Evolutionary conservation across 1,140 invertebrate species (phyloP).

Genomic region (Listronotus oregonensis): DNA sequence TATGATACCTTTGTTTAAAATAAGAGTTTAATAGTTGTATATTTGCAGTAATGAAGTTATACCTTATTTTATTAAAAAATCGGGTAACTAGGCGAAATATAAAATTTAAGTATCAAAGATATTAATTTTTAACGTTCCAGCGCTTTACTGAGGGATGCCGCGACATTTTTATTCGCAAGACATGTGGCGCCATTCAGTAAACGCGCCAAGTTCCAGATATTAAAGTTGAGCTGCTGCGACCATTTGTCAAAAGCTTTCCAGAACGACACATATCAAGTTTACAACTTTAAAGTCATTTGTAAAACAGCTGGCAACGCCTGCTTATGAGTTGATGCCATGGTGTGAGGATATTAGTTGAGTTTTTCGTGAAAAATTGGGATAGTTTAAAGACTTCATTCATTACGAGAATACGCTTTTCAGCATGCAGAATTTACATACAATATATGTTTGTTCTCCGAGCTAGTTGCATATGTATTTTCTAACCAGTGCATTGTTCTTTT

Average conservation of each 20-base stretch:
- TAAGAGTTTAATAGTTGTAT: too few relatives aligned
- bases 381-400: slow-evolving; percentile 13
- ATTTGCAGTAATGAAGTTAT: too few relatives aligned
- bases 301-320: slow-evolving; percentile 31
- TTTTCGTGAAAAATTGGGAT: slow-evolving; percentile 27
- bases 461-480: too few relatives aligned
- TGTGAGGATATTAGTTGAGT: slow-evolving; percentile 20
- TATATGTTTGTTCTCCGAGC: too few relatives aligned
- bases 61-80: too few relatives aligned
- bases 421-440: too few relatives aligned
- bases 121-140: too few relatives aligned
- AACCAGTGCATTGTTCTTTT: too few relatives aligned
- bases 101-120: too few relatives aligned
- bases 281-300: slow-evolving; percentile 35
- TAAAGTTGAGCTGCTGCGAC: slow-evolving; percentile 23
- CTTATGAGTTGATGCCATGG: slow-evolving; percentile 24
- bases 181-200: slow-evolving; percentile 18
- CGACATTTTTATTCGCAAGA: slow-evolving; percentile 6
- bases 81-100: too few relatives aligned
- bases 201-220: slow-evolving; percentile 17
- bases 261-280: slow-evolving; percentile 33
- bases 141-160: too few relatives aligned
- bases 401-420: not conserved
- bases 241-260: slow-evolving; percentile 31
- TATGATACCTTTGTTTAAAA: too few relatives aligned